A percentile compares a stretch with the other conserved stretches of the same genome.
These are phyloP conservation scores for Sphaerophoria taeniata DNA, from an alignment of 2,888 invertebrate genomes.

Conservation along the genomic window DNA sequence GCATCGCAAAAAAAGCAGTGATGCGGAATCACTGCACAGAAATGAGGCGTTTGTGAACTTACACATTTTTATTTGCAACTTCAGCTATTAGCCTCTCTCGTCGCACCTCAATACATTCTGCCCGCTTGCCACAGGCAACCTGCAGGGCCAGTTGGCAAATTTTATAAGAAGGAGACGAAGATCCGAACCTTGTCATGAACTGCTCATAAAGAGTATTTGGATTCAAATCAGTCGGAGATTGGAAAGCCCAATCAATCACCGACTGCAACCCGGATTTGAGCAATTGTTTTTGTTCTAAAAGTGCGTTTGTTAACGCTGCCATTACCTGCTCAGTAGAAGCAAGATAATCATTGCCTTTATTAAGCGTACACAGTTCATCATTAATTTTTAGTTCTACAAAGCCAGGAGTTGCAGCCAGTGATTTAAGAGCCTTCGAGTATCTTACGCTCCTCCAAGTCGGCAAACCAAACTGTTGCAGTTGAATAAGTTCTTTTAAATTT, in stretches of 20 bases:
- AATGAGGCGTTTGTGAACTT: no score
- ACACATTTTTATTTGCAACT: conserved; percentile 36
- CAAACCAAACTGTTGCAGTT: no score
- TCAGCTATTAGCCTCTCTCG: conserved; percentile 30
- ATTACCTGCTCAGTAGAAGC: conserved; percentile 36
- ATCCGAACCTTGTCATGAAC: conserved; percentile 9
- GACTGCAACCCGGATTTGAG: conserved; percentile 16
- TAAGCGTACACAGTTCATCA: conserved; percentile 22
- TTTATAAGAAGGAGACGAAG: conserved; percentile 32
- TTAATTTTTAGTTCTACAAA: conserved; percentile 37
- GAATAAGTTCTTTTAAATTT: no score
- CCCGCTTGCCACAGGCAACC: conserved; percentile 33
- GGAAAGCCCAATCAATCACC: no score
- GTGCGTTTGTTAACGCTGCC: conserved; percentile 25
- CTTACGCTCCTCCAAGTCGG: conserved; percentile 33
- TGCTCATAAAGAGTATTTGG: conserved; percentile 26
- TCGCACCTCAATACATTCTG: conserved; percentile 44
- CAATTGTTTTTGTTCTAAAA: conserved; percentile 41
- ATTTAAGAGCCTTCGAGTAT: conserved; percentile 33
- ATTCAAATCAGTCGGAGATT: conserved; percentile 35
- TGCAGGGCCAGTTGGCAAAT: conserved; percentile 21
- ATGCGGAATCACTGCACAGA: no score
- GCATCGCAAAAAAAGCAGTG: no score
- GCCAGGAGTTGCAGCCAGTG: conserved; percentile 14
- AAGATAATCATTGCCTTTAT: conserved; percentile 32